phyloP scores from a whole-genome alignment of 2,113 vertebrate genomes.

The Tiliqua scincoides region DNA sequence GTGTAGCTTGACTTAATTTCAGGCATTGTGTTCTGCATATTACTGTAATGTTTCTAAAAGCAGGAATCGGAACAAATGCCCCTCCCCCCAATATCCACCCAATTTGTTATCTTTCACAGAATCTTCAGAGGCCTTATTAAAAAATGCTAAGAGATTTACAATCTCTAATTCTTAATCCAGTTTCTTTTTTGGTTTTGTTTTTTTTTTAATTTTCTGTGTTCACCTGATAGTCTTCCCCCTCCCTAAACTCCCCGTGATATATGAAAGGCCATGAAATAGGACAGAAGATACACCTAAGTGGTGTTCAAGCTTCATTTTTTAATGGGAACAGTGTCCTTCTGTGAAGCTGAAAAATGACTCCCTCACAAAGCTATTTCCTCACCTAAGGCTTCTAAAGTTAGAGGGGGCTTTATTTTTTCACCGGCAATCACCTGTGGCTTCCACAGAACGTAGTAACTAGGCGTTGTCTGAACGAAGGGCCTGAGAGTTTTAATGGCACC shows the following conservation, averaged over 20 bases:
- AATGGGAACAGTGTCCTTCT: constrained; percentile 67
- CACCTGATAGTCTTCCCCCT: background rate
- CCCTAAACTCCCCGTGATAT: constrained; percentile 61
- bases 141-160: constrained; percentile 23
- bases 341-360: constrained; percentile 65
- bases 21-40: background rate
- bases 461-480: constrained; percentile 38
- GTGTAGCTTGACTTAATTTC: constrained; percentile 26
- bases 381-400: constrained; percentile 60
- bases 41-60: background rate
- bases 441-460: constrained; percentile 26
- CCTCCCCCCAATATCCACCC: constrained; percentile 32
- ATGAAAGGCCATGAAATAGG: constrained; percentile 58
- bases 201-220: constrained; percentile 23
- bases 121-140: background rate
- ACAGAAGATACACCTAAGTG: constrained; percentile 59
- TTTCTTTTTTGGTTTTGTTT: constrained; percentile 12
- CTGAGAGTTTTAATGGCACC: constrained; percentile 58
- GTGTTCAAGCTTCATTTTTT: constrained; percentile 66
- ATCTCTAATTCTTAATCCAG: constrained; percentile 23
- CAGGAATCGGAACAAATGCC: constrained; percentile 39
- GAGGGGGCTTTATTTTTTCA: constrained; percentile 37
- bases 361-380: constrained; percentile 46
- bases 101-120: constrained; percentile 20
- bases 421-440: constrained; percentile 56